Conservation (phyloP, 2,888 invertebrate genomes). For the Sisyra terminalis region DNA sequence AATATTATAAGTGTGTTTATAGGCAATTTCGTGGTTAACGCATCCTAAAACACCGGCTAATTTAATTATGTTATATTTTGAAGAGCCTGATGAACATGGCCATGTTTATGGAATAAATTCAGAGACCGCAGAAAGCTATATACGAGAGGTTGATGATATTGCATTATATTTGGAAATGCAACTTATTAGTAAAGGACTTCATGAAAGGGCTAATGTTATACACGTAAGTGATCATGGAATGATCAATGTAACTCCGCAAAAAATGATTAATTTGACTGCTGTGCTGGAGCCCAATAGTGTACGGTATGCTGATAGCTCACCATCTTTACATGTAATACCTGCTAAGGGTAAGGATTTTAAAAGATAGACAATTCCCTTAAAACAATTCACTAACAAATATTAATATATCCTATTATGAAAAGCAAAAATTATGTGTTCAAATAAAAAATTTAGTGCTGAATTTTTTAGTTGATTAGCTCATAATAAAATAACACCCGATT, state of each 20-base stretch:
- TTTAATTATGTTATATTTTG: constrained; percentile 48
- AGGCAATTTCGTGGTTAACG: constrained; percentile 39
- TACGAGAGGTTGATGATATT: constrained; percentile 32
- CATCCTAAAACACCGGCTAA: constrained; percentile 43
- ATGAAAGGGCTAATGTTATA: constrained; percentile 40
- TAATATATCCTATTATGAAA: background rate
- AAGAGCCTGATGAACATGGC: constrained; percentile 48
- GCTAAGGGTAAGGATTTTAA: constrained; percentile 30
- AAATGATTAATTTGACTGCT: constrained; percentile 36
- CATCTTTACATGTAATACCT: constrained; percentile 42
- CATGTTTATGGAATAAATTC: constrained; percentile 42
- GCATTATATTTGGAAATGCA: constrained; percentile 37
- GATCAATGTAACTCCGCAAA: constrained; percentile 31
- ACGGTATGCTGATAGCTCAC: constrained; percentile 31
- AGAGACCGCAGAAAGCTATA: constrained; percentile 21
- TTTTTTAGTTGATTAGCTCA: background rate
- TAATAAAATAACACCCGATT: background rate
- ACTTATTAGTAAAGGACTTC: constrained; percentile 31
- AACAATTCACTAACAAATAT: background rate
- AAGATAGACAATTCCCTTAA: background rate
- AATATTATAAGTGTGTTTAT: background rate
- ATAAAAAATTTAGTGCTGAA: too few species aligned
- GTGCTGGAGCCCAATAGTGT: constrained; percentile 32
- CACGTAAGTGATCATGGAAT: constrained; percentile 62
- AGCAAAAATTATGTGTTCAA: too few species aligned